Evolutionary conservation across 2,113 vertebrate species (phyloP).

Genomic region (Serranochromis macrocephalus): DNA sequence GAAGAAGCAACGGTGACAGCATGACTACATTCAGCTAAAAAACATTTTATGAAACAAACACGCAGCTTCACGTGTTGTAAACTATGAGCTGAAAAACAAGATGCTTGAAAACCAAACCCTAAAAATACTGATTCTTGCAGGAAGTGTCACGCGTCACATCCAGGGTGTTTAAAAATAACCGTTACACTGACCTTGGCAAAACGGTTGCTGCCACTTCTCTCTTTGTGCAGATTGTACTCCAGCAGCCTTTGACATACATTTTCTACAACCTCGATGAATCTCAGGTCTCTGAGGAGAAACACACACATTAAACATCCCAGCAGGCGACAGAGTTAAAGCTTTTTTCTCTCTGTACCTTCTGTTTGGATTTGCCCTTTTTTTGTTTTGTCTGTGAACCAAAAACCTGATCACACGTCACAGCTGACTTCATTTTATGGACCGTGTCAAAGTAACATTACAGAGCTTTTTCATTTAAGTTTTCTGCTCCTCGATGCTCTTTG

Average conservation of each 20-base stretch:
- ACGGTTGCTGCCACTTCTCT: constrained; percentile 90
- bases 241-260: constrained; percentile 93
- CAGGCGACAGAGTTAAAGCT: neutral
- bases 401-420: neutral
- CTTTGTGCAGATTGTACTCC: constrained; percentile 95
- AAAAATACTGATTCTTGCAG: neutral
- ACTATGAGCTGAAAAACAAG: neutral
- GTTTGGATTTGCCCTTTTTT: neutral
- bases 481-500: neutral
- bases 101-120: neutral
- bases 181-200: constrained; percentile 84
- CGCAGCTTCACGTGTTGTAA: neutral
- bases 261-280: constrained; percentile 92
- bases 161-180: neutral
- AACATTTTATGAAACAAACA: neutral
- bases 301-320: neutral
- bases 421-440: neutral
- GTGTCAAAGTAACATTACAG: neutral
- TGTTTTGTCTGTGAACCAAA: neutral
- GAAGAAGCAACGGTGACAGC: neutral
- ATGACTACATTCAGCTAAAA: neutral
- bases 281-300: constrained; percentile 77
- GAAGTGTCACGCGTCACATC: neutral
- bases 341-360: neutral
- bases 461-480: neutral